Evolutionary conservation across 2,888 invertebrate species (phyloP).

Genomic region (Parascotia fuliginaria): DNA sequence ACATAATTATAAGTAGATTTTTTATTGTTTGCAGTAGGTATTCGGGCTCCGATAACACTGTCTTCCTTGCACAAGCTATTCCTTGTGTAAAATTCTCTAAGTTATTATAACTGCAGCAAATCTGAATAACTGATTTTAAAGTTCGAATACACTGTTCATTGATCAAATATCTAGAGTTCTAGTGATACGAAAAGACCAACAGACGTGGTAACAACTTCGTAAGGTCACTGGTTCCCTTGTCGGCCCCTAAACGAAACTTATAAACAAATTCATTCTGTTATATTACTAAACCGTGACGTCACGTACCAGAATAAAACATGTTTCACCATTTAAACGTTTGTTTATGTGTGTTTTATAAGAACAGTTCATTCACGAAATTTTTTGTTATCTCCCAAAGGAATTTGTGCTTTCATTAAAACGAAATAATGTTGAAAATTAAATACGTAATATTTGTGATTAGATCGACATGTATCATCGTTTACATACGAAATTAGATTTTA

Average conservation of each 20-base stretch:
- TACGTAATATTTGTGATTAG: conserved; percentile 12
- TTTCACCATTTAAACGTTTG: conserved; percentile 46
- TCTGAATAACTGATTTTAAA: too few species aligned
- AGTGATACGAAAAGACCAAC: too few species aligned
- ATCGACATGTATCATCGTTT: conserved; percentile 15
- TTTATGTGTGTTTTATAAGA: conserved; percentile 28
- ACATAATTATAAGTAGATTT: too few species aligned
- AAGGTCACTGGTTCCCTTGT: background rate
- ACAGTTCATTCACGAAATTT: conserved; percentile 39
- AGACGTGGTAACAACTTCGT: too few species aligned
- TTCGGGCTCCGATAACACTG: too few species aligned
- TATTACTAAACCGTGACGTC: conserved; percentile 50
- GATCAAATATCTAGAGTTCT: too few species aligned
- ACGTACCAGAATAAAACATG: conserved; percentile 49
- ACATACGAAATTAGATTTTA: conserved; percentile 34
- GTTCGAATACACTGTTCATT: too few species aligned
- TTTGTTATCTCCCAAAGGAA: conserved; percentile 9
- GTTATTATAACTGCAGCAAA: too few species aligned
- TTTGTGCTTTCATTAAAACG: background rate
- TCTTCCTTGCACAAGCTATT: too few species aligned
- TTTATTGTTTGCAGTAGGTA: too few species aligned
- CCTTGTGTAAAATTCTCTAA: too few species aligned
- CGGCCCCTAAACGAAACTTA: conserved; percentile 29
- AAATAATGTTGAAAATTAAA: conserved; percentile 18
- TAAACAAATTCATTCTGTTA: conserved; percentile 50